Percentiles rank a stretch among this genome's conserved stretches.
Conservation (phyloP, 2,797 vertebrate genomes). For the Galago senegalensis region DNA sequence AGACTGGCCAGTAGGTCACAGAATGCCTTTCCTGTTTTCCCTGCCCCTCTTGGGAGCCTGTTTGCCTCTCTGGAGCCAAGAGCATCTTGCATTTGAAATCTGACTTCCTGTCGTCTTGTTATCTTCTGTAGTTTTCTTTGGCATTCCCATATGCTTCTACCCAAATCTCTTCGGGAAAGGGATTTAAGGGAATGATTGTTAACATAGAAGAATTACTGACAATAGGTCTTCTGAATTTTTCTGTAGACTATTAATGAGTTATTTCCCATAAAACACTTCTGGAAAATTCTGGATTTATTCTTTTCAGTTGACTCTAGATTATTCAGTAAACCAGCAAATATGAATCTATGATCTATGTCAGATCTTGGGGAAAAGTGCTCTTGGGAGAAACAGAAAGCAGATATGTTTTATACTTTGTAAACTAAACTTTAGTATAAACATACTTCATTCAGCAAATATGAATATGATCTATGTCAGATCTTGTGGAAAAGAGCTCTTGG, state of each 20-base stretch:
- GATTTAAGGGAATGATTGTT: not conserved
- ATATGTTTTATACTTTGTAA: too few relatives aligned
- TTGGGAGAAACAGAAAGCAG: not conserved
- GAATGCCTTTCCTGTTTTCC: not conserved
- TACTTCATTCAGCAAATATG: too few relatives aligned
- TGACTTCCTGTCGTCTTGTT: not conserved
- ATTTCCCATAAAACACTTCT: not conserved
- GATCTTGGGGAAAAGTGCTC: not conserved
- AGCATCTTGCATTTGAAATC: constrained; percentile 15
- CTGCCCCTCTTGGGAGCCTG: not conserved
- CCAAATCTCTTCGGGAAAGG: not conserved
- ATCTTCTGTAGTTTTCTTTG: not conserved
- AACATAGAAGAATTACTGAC: not conserved
- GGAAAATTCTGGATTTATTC: not conserved
- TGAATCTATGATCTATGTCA: not conserved
- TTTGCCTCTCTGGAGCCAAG: not conserved
- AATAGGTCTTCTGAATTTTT: constrained; percentile 27
- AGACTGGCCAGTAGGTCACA: not conserved
- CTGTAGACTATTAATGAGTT: not conserved
- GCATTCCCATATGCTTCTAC: not conserved
- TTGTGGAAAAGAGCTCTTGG: too few relatives aligned
- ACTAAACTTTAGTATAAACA: too few relatives aligned
- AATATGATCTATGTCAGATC: too few relatives aligned
- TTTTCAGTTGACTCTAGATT: not conserved
- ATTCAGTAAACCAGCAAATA: not conserved